Evolutionary conservation across 35 echinoderm and acorn worm genomes (phyloP).

Genomic region (Lytechinus variegatus): DNA sequence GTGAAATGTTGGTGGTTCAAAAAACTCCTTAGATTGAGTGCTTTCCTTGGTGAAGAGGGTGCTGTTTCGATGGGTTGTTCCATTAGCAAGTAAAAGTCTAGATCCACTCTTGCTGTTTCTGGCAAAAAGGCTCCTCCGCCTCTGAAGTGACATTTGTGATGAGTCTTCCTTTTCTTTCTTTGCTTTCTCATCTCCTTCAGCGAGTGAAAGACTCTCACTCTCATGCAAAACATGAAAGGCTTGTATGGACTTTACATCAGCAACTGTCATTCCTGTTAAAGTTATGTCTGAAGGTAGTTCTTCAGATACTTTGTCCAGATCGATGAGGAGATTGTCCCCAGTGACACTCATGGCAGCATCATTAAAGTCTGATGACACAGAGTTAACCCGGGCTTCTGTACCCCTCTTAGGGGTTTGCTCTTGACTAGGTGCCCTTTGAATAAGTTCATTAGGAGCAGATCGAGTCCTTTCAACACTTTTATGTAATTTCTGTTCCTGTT

Average conservation of each 20-base stretch:
- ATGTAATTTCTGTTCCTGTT: not conserved
- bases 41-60: not conserved
- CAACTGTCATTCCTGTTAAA: conserved; percentile 32
- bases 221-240: conserved; percentile 41
- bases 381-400: conserved; percentile 28
- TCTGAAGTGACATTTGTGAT: not conserved
- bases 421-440: not conserved
- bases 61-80: not conserved
- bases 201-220: conserved; percentile 26
- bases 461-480: conserved; percentile 1
- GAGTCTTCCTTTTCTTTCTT: not conserved
- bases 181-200: conserved; percentile 20
- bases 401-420: not conserved
- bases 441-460: conserved; percentile 36
- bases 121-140: conserved; percentile 39
- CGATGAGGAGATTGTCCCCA: conserved; percentile 44
- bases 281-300: conserved; percentile 14
- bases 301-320: conserved; percentile 40
- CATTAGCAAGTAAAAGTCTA: not conserved
- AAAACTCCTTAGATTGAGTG: not conserved
- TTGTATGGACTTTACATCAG: conserved; percentile 46
- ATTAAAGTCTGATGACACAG: conserved; percentile 40
- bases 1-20: not conserved
- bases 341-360: conserved; percentile 48
- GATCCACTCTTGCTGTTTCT: conserved; percentile 33